phyloP scores from a whole-genome alignment of 2,888 invertebrate species.

The Ischnus inquisitorius region DNA sequence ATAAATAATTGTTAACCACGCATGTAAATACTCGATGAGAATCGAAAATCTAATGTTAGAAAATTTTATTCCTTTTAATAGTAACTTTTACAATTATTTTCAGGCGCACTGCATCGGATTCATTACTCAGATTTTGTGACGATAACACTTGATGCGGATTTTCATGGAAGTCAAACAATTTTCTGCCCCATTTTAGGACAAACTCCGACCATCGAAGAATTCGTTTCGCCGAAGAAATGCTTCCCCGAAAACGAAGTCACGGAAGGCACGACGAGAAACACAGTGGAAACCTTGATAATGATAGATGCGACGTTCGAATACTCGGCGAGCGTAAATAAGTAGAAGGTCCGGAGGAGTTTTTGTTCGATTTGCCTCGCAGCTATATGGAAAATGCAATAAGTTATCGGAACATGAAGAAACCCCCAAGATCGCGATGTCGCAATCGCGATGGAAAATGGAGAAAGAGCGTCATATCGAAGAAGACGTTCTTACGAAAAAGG shows the following conservation, averaged over 20 bases:
- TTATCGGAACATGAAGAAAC: background rate
- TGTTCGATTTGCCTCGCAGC: background rate
- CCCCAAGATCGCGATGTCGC: too few relatives aligned
- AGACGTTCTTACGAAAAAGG: conserved; percentile 74
- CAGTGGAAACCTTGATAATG: background rate
- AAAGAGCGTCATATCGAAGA: conserved; percentile 76
- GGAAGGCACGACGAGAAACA: background rate
- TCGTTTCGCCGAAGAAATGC: background rate
- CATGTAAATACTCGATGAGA: background rate
- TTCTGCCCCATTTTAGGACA: background rate
- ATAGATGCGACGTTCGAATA: background rate
- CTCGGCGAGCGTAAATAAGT: background rate
- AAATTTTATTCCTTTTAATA: background rate
- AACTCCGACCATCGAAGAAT: background rate
- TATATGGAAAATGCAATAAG: background rate
- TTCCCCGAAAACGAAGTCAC: background rate
- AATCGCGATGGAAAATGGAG: conserved; percentile 42
- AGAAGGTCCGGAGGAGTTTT: background rate
- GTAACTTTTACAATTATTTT: conserved; percentile 19
- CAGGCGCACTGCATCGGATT: conserved; percentile 15
- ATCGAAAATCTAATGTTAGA: background rate
- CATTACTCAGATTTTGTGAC: conserved; percentile 40
- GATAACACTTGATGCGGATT: conserved; percentile 45
- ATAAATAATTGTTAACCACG: background rate
- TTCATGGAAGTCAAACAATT: conserved; percentile 46